Conservation (phyloP, 2,113 vertebrate species). For the Actenoides hombroni region DNA sequence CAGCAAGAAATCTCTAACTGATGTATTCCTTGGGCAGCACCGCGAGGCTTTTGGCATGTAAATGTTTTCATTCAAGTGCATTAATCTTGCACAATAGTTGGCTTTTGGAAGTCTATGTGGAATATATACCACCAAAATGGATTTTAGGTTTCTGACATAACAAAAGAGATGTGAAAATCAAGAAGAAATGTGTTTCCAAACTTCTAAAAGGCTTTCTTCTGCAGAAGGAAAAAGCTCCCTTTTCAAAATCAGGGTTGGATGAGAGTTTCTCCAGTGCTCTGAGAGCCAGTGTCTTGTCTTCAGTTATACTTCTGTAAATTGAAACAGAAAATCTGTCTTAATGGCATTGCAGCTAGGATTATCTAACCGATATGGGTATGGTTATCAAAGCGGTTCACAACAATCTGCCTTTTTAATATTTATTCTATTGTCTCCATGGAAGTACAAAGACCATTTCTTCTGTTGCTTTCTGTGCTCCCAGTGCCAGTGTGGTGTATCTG, state of each 20-base stretch:
- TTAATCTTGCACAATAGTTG: neutral
- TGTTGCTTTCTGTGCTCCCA: neutral
- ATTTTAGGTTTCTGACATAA: neutral
- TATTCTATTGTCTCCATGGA: neutral
- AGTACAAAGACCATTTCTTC: neutral
- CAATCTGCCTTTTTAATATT: neutral
- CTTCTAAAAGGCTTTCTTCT: neutral
- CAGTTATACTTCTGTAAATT: neutral
- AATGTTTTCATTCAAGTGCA: neutral
- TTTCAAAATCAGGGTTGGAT: neutral
- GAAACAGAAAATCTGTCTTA: neutral
- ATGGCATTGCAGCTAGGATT: neutral
- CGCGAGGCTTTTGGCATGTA: neutral
- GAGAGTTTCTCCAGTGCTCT: neutral
- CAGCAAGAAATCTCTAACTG: neutral
- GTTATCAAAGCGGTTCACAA: neutral
- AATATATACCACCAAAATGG: neutral
- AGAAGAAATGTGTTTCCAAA: neutral
- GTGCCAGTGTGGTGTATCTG: neutral
- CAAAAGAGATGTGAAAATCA: neutral
- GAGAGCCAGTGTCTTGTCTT: neutral
- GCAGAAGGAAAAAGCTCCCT: neutral
- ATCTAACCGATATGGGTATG: neutral
- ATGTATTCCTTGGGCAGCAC: neutral
- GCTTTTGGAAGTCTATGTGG: neutral